Conservation (phyloP, 1,140 invertebrate genomes). For the Drosophila ohnishii region DNA sequence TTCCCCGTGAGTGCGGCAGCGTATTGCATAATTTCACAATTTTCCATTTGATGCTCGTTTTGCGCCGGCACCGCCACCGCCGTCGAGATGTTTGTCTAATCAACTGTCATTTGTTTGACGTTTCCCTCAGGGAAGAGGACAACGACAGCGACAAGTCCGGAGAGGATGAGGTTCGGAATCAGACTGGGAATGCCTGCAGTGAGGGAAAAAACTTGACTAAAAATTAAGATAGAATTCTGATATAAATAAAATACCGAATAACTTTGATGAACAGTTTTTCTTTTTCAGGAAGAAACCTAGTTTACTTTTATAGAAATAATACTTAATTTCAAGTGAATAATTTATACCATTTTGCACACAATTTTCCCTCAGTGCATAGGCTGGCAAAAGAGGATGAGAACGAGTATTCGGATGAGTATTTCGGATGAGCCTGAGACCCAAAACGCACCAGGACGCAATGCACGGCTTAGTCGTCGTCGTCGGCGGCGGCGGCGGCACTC, state of each 20-base stretch:
- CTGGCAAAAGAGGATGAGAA: neutral
- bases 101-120: constrained; percentile 83
- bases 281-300: neutral
- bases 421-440: constrained; percentile 29
- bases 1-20: constrained; percentile 62
- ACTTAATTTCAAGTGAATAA: too few species aligned
- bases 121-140: constrained; percentile 77
- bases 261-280: neutral
- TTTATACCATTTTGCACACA: too few species aligned
- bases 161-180: constrained; percentile 24
- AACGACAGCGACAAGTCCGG: constrained; percentile 38
- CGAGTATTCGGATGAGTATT: constrained; percentile 9
- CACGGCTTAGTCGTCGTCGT: constrained; percentile 35
- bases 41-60: constrained; percentile 83
- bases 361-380: constrained; percentile 12
- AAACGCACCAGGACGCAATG: constrained; percentile 66
- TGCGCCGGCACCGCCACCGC: constrained; percentile 50
- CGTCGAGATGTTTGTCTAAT: constrained; percentile 83
- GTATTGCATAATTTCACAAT: constrained; percentile 83
- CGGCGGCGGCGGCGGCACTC: constrained; percentile 56
- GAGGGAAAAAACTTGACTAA: neutral
- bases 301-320: neutral
- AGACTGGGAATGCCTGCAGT: constrained; percentile 17
- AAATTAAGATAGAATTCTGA: neutral
- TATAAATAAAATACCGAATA: neutral